Evolutionary conservation across 2,888 invertebrate species (phyloP).

Genomic region (Drosophila falleni): DNA sequence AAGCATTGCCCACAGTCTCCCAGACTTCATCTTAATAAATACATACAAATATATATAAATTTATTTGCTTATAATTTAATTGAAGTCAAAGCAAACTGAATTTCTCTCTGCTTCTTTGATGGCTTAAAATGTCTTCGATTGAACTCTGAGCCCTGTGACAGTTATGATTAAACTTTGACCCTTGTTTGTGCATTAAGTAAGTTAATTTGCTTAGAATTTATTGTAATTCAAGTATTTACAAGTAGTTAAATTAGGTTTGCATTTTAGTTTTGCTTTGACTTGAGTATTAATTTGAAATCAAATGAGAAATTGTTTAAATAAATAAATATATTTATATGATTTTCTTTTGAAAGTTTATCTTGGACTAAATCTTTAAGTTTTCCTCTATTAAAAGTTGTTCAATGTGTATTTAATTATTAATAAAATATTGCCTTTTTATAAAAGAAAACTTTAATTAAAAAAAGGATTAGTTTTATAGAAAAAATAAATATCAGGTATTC

Average conservation of each 20-base stretch:
- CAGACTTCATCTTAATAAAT: neutral
- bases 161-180: conserved; percentile 21
- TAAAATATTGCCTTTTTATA: too few species aligned
- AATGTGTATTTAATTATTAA: too few species aligned
- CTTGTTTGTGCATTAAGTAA: conserved; percentile 13
- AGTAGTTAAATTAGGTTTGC: neutral
- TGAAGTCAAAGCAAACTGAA: conserved; percentile 47
- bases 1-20: conserved; percentile 31
- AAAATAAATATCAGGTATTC: too few species aligned
- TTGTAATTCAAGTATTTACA: conserved; percentile 6
- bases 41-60: conserved; percentile 46
- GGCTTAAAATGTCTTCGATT: neutral
- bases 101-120: neutral
- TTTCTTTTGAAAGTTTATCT: too few species aligned
- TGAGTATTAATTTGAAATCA: neutral
- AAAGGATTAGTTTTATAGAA: too few species aligned
- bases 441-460: too few species aligned
- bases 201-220: conserved; percentile 19
- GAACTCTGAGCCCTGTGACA: conserved; percentile 7
- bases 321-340: too few species aligned
- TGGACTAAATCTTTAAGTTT: too few species aligned
- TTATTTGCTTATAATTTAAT: conserved; percentile 79
- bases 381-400: too few species aligned
- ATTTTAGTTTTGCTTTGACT: neutral
- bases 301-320: neutral